Evolutionary conservation across 2,888 invertebrate genomes (phyloP).

Genomic region (Rhimphoctona megacephalus): DNA sequence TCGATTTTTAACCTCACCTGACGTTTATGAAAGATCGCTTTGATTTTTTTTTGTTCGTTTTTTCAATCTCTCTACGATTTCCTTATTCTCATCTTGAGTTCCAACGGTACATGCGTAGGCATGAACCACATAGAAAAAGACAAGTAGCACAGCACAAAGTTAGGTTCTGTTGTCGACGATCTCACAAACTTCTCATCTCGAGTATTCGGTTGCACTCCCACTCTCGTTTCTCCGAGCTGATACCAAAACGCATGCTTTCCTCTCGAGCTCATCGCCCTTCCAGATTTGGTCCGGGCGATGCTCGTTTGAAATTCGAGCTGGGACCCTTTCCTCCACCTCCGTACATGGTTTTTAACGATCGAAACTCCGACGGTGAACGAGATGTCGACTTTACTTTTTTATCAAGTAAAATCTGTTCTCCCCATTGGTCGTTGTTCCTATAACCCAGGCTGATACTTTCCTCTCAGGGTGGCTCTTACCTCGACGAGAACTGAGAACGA

Average conservation of each 20-base stretch:
- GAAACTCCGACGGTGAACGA: slow-evolving; percentile 30
- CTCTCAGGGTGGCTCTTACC: not conserved
- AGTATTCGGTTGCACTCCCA: not conserved
- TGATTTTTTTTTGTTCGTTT: slow-evolving; percentile 1
- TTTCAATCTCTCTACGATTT: slow-evolving; percentile 6
- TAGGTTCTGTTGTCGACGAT: not conserved
- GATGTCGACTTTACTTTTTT: slow-evolving; percentile 9
- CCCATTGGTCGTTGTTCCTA: not conserved
- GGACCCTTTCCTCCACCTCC: slow-evolving; percentile 11
- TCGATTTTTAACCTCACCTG: slow-evolving; percentile 42
- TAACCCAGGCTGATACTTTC: not conserved
- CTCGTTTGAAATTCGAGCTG: slow-evolving; percentile 52
- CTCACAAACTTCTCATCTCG: not conserved
- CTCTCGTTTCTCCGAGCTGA: not conserved
- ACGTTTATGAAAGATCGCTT: slow-evolving; percentile 29
- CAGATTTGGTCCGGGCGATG: slow-evolving; percentile 11
- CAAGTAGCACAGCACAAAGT: not conserved
- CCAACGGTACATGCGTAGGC: slow-evolving; percentile 68
- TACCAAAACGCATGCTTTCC: slow-evolving; percentile 18
- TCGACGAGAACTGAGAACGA: slow-evolving; percentile 16
- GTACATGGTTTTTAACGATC: slow-evolving; percentile 35
- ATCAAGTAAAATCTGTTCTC: slow-evolving; percentile 1
- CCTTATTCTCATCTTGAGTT: slow-evolving; percentile 43
- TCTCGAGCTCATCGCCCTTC: not conserved
- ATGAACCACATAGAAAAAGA: not conserved